Percentiles rank a stretch among this genome's conserved stretches.
Evolutionary conservation across 2,888 invertebrate genomes (phyloP).

Genomic region (Cerceris rybyensis): DNA sequence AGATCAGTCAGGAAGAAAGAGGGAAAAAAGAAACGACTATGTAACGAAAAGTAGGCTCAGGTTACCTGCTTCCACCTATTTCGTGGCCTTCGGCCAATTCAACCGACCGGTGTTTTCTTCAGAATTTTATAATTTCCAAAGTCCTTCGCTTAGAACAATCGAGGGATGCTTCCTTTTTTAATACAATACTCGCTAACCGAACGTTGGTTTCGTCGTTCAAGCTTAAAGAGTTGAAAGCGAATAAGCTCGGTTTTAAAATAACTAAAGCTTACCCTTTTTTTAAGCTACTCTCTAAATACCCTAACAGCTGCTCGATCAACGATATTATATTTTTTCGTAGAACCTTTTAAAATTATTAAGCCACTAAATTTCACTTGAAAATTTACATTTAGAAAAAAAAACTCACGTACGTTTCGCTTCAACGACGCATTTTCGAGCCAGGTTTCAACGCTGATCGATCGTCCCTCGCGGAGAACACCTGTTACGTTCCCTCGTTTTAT

Average conservation of each 20-base stretch:
- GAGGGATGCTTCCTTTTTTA: too few species aligned
- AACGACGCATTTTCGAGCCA: neutral
- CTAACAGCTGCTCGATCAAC: too few species aligned
- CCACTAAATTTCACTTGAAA: neutral
- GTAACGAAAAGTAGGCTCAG: neutral
- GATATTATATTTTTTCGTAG: too few species aligned
- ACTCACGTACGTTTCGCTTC: neutral
- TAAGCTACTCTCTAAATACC: too few species aligned
- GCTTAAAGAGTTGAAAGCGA: too few species aligned
- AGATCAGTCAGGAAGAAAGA: conserved; percentile 11
- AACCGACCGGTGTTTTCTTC: neutral
- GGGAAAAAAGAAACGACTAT: neutral
- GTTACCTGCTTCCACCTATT: conserved; percentile 12
- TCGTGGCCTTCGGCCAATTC: neutral
- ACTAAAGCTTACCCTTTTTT: too few species aligned
- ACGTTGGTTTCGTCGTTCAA: too few species aligned
- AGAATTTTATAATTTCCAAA: neutral
- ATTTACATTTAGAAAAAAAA: neutral
- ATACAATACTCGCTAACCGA: too few species aligned
- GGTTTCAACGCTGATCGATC: conserved; percentile 40
- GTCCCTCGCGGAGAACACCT: conserved; percentile 45
- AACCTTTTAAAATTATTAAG: too few species aligned
- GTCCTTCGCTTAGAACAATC: too few species aligned
- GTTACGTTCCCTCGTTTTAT: conserved; percentile 58
- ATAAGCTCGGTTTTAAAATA: too few species aligned